These are phyloP conservation scores for Callaeas wilsoni DNA, from an alignment of 2,113 vertebrate genomes.

Conservation along the genomic window DNA sequence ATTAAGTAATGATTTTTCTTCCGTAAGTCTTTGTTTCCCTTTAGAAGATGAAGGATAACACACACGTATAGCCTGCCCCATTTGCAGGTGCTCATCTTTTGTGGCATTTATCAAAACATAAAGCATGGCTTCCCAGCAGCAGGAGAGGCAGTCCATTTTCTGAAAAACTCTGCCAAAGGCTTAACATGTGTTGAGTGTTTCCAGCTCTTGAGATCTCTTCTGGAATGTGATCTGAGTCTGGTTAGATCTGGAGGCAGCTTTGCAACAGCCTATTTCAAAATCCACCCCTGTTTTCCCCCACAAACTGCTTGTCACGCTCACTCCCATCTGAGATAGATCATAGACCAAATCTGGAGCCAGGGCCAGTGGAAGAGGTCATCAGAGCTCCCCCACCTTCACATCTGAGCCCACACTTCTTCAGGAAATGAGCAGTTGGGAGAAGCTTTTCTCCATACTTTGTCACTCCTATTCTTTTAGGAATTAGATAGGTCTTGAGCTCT, in stretches of 20 bases:
- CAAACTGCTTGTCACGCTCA: not conserved
- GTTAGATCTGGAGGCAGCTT: not conserved
- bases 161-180: not conserved
- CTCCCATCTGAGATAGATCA: not conserved
- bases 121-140: not conserved
- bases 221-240: not conserved
- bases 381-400: not conserved
- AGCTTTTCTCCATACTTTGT: not conserved
- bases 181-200: not conserved
- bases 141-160: not conserved
- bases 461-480: not conserved
- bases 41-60: not conserved
- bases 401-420: not conserved
- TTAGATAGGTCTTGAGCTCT: not conserved
- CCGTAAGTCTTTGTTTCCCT: not conserved
- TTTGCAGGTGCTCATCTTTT: not conserved
- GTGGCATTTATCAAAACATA: not conserved
- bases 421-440: not conserved
- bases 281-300: not conserved
- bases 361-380: not conserved
- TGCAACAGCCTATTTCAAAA: not conserved
- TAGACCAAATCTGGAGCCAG: not conserved
- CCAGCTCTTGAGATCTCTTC: not conserved
- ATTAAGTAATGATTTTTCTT: not conserved
- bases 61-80: not conserved